Evolutionary conservation across 2,888 invertebrate species (phyloP), one percentile per base, ranked within the genome.

Genomic region (Chymomyza procnemis): DNA sequence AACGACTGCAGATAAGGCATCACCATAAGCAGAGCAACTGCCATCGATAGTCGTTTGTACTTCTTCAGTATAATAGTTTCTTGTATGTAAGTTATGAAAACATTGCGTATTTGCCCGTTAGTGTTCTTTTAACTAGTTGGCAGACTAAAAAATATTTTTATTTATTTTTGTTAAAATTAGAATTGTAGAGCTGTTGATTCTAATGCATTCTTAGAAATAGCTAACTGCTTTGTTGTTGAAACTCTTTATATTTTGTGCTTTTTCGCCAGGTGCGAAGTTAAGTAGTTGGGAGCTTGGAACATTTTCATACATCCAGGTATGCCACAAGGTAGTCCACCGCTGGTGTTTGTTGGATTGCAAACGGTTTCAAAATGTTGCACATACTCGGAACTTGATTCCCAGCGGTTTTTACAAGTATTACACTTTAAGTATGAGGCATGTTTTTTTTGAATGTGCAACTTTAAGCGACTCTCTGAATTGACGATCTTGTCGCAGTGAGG

Each of bases 361-460:
- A 16, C 30, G 0, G 9, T 8, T 14, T 3, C 56, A n/a, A 87
- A 79, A 18, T 81, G 81, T 0, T 22, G 16, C 0, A 80, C 30
- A 9, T 75, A 87, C 4, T 69, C 57, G 1, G 30, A 0, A 4
- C 18, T 69, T 1, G 22, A 55, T 4, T 0, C 0, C 4, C 41
- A 74, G 9, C 1, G 16, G 0, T 1, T 1, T 0, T 21, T 1
- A 59, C 81, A 87, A 0, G 3, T 55, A 9, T 66, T 60, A 16
- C 81, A 87, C 0, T 34, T 46, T 0, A 81, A 56, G 1, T 14
- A 8, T 3, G 19, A 12, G 4, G 9, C 41, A 26, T 87, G 81
- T 12, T 63, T 74, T 41, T 79, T 85, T 5, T 16, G 21, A 0
- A 82, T 71, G 21, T 87, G 81, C 3, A 63, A 41, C 1, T 76